These are phyloP conservation scores for Macrotus californicus DNA, from an alignment of 2,113 vertebrate genomes.

Conservation along the genomic window DNA sequence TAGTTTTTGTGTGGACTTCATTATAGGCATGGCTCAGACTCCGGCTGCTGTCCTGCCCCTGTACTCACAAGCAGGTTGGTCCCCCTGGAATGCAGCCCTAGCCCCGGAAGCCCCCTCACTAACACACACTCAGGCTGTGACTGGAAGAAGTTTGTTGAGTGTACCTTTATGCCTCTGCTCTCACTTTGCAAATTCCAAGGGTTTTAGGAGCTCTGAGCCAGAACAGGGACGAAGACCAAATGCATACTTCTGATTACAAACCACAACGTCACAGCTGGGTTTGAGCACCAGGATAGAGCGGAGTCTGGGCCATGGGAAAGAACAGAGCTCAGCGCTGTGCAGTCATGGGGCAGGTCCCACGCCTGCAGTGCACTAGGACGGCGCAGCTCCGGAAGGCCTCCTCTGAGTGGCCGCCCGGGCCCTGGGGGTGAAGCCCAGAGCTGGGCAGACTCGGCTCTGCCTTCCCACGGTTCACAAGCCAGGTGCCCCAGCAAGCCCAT, in stretches of 20 bases:
- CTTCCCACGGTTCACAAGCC: rapidly evolving
- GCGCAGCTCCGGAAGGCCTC: neutral
- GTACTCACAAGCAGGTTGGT: neutral
- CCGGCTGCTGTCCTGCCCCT: no score
- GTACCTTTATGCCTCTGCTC: neutral
- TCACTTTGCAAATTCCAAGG: neutral
- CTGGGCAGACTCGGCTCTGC: rapidly evolving
- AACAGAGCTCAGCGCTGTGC: neutral
- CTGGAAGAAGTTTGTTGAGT: neutral
- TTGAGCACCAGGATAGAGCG: neutral
- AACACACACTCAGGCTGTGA: neutral
- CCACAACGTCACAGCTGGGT: rapidly evolving
- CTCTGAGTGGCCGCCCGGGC: neutral
- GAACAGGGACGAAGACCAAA: neutral
- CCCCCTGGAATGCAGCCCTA: neutral
- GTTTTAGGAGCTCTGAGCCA: neutral
- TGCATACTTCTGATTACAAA: rapidly evolving
- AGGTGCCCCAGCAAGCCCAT: neutral
- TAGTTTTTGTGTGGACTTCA: rapidly evolving
- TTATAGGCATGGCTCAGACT: rapidly evolving
- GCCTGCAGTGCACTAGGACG: neutral
- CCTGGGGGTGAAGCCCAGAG: neutral
- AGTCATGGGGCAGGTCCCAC: neutral
- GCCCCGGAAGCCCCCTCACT: neutral
- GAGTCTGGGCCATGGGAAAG: neutral